phyloP scores from a whole-genome alignment of 2,888 invertebrate species.

The Drosophila seclusa region DNA sequence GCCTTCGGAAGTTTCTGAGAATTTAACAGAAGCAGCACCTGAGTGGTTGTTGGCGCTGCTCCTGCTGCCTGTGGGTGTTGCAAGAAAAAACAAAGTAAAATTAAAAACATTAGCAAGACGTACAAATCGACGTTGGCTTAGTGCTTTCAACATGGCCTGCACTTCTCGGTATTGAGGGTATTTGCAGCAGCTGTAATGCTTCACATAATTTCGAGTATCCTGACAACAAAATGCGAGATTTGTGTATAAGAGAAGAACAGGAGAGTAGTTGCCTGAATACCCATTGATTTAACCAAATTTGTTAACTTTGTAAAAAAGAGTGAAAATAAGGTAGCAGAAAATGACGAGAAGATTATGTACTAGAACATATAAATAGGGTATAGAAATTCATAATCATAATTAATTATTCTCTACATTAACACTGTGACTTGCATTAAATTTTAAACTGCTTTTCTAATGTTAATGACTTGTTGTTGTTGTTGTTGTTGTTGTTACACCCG shows the following conservation, averaged over 20 bases:
- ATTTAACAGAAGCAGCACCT: conserved; percentile 46
- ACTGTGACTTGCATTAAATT: neutral
- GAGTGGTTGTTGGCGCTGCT: conserved; percentile 27
- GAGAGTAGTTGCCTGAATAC: neutral
- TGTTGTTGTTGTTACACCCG: too few relatives aligned
- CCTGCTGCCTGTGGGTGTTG: conserved; percentile 14
- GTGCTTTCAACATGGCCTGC: conserved; percentile 12
- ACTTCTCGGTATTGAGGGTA: neutral
- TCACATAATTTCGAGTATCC: neutral
- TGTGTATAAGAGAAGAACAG: neutral
- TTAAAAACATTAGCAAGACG: conserved; percentile 44
- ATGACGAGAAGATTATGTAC: neutral
- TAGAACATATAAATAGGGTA: too few relatives aligned
- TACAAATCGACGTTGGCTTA: conserved; percentile 29
- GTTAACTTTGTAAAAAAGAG: neutral
- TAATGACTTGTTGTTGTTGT: neutral
- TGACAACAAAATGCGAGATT: neutral
- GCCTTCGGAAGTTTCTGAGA: conserved; percentile 1
- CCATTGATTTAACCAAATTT: neutral
- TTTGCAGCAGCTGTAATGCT: conserved; percentile 1
- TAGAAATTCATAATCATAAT: neutral
- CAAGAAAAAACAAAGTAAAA: conserved; percentile 12
- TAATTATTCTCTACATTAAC: neutral
- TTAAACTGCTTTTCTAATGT: neutral
- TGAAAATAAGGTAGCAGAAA: too few relatives aligned